Base-by-base conservation (phyloP, 2,797 vertebrate species). In the Acomys russatus region DNA sequence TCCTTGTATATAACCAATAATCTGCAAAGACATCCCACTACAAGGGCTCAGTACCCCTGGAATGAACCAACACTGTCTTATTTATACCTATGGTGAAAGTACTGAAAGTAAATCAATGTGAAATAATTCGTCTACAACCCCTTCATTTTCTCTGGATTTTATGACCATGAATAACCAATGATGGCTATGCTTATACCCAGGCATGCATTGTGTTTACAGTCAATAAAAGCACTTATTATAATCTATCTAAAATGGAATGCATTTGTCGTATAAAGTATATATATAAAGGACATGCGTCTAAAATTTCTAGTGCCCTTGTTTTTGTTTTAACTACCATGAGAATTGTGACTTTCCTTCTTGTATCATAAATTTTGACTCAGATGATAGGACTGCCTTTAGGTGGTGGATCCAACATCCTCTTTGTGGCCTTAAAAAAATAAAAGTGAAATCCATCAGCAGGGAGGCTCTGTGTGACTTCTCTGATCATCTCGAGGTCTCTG, bases 351-450 rank as follows among this genome's bases (percentile, higher is more conserved):
- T 71, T 91, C n/a, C 33, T 61, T 70, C n/a, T 89, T 10, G 17
- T 51, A 63, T 92, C 70, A 92, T 86, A 95, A 95, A 97, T 97
- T 98, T 97, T 91, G 88, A 89, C 63, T 20, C 56, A 92, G 95
- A 80, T 89, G n/a, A 91, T 74, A 96, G 30, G 25, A 25, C 23
- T 78, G 97, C 51, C 85, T 35, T 73, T 51, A 83, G 56, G 64
- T 38, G 88, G 78, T 61, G 84, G 28, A 95, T 90, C 87, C 56
- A 97, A 56, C 76, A 82, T 96, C 76, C 18, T 95, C 64, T 10
- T 76, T 88, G 56, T 70, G n/a, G 38, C 95, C 88, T 92, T 94
- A 70, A 61, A 88, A 95, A 88, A 96, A 92, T 86, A 80, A 79
- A 91, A 96, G 95, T 8, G 9, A 30, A 96, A 90, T 78, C 97